Evolutionary conservation across 2,888 invertebrate species (phyloP).

Genomic region (Drosophila phalerata): DNA sequence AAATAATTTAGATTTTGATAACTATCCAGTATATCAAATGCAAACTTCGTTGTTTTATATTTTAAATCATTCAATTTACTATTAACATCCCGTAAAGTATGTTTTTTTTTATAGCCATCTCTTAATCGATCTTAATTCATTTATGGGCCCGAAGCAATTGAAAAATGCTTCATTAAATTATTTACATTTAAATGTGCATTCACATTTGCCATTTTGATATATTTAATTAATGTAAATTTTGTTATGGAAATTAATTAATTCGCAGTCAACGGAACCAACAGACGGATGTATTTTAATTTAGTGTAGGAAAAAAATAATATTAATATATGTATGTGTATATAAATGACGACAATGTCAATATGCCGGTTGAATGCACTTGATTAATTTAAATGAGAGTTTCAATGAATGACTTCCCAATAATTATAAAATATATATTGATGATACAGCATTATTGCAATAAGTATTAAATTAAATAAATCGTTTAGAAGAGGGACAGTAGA

Average conservation of each 20-base stretch:
- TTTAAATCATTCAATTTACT: conserved; percentile 18
- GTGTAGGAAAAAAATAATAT: conserved; percentile 14
- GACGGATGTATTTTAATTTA: conserved; percentile 53
- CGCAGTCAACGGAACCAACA: conserved; percentile 26
- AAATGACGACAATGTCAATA: conserved; percentile 64
- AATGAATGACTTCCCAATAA: conserved; percentile 35
- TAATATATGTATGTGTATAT: conserved; percentile 1
- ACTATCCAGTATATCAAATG: not conserved
- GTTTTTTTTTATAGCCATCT: conserved; percentile 1
- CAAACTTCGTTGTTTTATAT: not conserved
- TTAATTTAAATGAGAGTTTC: conserved; percentile 55
- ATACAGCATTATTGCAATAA: not conserved
- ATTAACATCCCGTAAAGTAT: conserved; percentile 21
- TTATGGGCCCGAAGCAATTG: conserved; percentile 42
- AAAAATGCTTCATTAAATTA: conserved; percentile 54
- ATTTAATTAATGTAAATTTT: conserved; percentile 65
- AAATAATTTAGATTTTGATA: not conserved
- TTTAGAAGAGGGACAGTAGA: no score
- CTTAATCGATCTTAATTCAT: conserved; percentile 52
- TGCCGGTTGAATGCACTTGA: conserved; percentile 64
- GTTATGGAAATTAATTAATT: conserved; percentile 71
- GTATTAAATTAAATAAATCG: no score
- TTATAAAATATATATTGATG: conserved; percentile 20
- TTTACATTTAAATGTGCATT: conserved; percentile 67
- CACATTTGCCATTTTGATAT: conserved; percentile 41